Evolutionary conservation across 2,113 vertebrate genomes (phyloP).

Genomic region (Sander vitreus): DNA sequence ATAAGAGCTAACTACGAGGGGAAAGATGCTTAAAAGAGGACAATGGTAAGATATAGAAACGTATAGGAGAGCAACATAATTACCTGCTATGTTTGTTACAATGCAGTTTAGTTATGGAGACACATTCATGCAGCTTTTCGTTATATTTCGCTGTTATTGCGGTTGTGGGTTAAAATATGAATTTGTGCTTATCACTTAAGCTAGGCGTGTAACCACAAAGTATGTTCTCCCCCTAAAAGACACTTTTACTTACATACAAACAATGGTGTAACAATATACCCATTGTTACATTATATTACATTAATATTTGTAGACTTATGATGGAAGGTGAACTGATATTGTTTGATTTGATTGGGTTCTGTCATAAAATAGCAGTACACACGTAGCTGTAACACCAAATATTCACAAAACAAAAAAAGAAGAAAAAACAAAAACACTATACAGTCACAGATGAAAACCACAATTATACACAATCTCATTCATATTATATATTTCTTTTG

Average conservation of each 20-base stretch:
- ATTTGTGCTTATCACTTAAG: neutral
- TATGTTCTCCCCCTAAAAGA: neutral
- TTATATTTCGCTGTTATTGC: neutral
- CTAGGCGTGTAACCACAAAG: neutral
- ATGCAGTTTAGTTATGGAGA: neutral
- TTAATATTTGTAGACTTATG: neutral
- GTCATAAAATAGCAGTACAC: neutral
- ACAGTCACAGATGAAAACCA: neutral
- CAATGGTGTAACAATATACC: neutral
- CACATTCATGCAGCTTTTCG: neutral
- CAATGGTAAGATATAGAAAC: conserved; percentile 24
- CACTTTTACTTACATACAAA: neutral
- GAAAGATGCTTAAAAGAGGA: conserved; percentile 29
- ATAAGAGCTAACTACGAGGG: neutral
- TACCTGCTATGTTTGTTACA: neutral
- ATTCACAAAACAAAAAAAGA: neutral
- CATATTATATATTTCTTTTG: neutral
- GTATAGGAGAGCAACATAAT: neutral
- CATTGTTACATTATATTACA: neutral
- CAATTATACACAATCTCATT: neutral
- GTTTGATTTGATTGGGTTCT: neutral
- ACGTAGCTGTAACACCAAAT: neutral
- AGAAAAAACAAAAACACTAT: neutral
- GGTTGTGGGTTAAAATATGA: neutral
- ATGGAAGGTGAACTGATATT: neutral